These are phyloP conservation scores for Aphelocoma californica DNA, from an alignment of 2,797 vertebrate genomes.

Conservation along the genomic window DNA sequence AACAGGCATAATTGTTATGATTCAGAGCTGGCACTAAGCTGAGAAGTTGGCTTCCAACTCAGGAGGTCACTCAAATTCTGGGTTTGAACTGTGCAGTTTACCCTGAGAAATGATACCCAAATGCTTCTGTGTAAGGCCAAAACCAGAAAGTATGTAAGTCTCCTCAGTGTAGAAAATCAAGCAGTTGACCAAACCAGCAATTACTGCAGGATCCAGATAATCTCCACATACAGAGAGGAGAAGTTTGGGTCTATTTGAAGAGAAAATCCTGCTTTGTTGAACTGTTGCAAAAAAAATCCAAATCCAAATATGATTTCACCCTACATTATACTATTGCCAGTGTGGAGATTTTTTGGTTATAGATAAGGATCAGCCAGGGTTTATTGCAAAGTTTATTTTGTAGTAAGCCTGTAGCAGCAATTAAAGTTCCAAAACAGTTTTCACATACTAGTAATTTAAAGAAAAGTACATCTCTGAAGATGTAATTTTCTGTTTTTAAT, in stretches of 20 bases:
- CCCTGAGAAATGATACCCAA: neutral
- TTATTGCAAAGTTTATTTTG: slow-evolving; percentile 64
- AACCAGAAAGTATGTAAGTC: slow-evolving; percentile 54
- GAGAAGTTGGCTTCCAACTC: neutral
- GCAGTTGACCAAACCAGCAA: slow-evolving; percentile 30
- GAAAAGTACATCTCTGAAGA: slow-evolving; percentile 70
- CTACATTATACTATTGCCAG: neutral
- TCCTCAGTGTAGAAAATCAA: slow-evolving; percentile 37
- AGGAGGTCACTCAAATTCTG: slow-evolving; percentile 29
- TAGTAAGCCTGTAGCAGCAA: slow-evolving; percentile 58
- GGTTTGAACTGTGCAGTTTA: slow-evolving; percentile 34
- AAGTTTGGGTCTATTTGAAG: neutral
- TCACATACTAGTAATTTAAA: slow-evolving; percentile 71
- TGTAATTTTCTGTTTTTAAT: slow-evolving; percentile 71
- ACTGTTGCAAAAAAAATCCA: neutral
- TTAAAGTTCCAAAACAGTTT: slow-evolving; percentile 71
- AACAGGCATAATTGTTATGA: slow-evolving; percentile 49
- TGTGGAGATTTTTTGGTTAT: slow-evolving; percentile 48
- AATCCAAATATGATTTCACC: slow-evolving; percentile 14
- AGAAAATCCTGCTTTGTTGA: neutral
- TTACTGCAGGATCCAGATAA: slow-evolving; percentile 55
- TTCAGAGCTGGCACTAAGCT: slow-evolving; percentile 9
- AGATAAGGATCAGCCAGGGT: slow-evolving; percentile 61
- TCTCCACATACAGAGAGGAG: neutral
- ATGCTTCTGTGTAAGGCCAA: slow-evolving; percentile 41